Evolutionary conservation across 1,140 invertebrate genomes (phyloP).

Genomic region (Stenopsyche tienmushanensis): DNA sequence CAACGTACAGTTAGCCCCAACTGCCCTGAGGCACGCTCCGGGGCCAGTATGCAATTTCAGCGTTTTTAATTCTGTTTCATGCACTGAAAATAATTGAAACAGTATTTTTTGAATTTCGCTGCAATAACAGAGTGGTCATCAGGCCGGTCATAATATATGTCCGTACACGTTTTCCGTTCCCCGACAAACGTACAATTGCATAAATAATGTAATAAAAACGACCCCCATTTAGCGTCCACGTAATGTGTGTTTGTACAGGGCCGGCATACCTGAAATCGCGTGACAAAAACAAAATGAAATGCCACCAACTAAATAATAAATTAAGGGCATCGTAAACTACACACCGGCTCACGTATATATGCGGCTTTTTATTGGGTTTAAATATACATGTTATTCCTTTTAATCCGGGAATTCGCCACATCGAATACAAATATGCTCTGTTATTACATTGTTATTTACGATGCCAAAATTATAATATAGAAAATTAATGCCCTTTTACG

Average conservation of each 20-base stretch:
- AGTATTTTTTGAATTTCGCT: too few relatives aligned
- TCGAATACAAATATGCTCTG: conserved; percentile 10
- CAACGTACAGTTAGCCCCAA: too few relatives aligned
- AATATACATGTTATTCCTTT: conserved; percentile 20
- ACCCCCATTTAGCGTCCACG: conserved; percentile 15
- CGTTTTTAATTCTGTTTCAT: too few relatives aligned
- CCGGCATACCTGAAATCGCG: conserved; percentile 25
- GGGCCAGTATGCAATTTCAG: too few relatives aligned
- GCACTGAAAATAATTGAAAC: too few relatives aligned
- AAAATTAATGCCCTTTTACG: not conserved
- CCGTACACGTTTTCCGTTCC: too few relatives aligned
- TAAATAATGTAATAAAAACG: conserved; percentile 28
- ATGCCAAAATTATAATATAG: conserved; percentile 14
- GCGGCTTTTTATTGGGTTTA: conserved; percentile 7
- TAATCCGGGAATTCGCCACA: conserved; percentile 18
- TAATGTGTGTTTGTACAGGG: conserved; percentile 25
- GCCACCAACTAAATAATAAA: conserved; percentile 37
- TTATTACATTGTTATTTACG: conserved; percentile 27
- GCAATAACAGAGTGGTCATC: too few relatives aligned
- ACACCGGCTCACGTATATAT: not conserved
- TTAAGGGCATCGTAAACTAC: conserved; percentile 32
- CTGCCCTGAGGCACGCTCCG: too few relatives aligned
- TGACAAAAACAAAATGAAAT: conserved; percentile 34
- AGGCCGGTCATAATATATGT: too few relatives aligned
- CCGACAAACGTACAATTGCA: conserved; percentile 13